A percentile compares a stretch with the other conserved stretches of the same genome.
Evolutionary conservation across 2,888 invertebrate species (phyloP).

Genomic region (Pemphredon lugubris): DNA sequence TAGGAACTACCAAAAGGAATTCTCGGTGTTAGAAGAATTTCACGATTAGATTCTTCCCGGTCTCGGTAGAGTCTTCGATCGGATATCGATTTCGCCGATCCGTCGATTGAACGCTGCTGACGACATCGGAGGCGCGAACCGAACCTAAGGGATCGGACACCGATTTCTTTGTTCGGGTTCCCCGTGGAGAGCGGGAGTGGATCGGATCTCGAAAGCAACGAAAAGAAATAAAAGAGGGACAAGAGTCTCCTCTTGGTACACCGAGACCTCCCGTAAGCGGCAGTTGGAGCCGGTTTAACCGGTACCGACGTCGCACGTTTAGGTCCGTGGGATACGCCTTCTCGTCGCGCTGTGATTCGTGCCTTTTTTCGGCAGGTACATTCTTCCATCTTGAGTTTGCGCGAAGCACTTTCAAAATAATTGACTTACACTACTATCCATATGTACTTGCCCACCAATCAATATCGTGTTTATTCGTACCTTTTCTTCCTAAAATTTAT

Average conservation of each 20-base stretch:
- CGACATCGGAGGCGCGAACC: conserved; percentile 37
- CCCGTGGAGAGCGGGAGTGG: conserved; percentile 19
- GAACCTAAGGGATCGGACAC: conserved; percentile 31
- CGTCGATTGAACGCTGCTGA: conserved; percentile 33
- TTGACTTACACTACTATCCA: too few relatives aligned
- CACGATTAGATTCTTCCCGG: conserved; percentile 47
- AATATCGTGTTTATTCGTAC: too few relatives aligned
- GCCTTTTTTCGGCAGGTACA: neutral
- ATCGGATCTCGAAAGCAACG: conserved; percentile 28
- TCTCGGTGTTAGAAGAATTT: conserved; percentile 37
- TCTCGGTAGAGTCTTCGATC: conserved; percentile 31
- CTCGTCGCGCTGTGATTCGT: conserved; percentile 3
- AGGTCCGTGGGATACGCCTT: neutral
- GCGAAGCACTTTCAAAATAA: neutral
- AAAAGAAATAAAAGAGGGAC: conserved; percentile 41
- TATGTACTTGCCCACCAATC: too few relatives aligned
- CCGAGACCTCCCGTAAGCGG: conserved; percentile 72
- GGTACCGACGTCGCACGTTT: conserved; percentile 62
- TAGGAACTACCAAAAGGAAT: conserved; percentile 32
- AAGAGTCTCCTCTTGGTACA: conserved; percentile 30
- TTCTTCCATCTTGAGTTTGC: neutral
- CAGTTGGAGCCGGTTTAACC: conserved; percentile 73
- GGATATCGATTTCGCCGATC: conserved; percentile 37
- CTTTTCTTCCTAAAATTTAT: too few relatives aligned
- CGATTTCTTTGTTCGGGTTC: conserved; percentile 70